phyloP scores from a whole-genome alignment of 2,797 vertebrate genomes.

The Sitta carolinensis region DNA sequence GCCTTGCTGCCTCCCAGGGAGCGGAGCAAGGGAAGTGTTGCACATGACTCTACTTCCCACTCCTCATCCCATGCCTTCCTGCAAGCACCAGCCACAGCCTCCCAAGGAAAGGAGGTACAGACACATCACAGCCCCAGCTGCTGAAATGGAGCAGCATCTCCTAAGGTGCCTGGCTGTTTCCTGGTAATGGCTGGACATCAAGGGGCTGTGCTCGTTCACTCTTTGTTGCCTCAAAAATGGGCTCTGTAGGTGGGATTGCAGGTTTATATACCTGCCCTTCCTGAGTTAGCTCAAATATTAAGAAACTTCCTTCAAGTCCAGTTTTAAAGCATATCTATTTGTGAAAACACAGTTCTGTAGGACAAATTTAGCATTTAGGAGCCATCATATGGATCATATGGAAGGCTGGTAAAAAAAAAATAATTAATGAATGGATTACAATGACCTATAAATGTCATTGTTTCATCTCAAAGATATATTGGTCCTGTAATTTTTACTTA shows the following conservation, averaged over 20 bases:
- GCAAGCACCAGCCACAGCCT: background rate
- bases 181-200: fast-evolving
- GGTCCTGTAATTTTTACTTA: conserved; percentile 65
- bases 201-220: background rate
- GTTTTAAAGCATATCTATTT: conserved; percentile 44
- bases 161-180: fast-evolving
- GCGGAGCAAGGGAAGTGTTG: fast-evolving
- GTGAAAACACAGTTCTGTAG: background rate
- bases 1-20: background rate
- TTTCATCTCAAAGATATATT: conserved; percentile 70
- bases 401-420: conserved; percentile 65
- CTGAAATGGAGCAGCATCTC: background rate
- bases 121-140: background rate
- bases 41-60: background rate
- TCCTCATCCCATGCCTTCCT: background rate
- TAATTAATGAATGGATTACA: conserved; percentile 73
- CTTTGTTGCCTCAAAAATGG: fast-evolving
- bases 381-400: conserved; percentile 61
- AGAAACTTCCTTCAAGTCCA: conserved; percentile 14
- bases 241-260: background rate
- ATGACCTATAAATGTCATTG: conserved; percentile 74
- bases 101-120: background rate
- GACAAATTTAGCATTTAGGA: conserved; percentile 52
- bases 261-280: conserved; percentile 42
- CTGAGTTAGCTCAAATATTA: conserved; percentile 28